Evolutionary conservation across 1,140 invertebrate species (phyloP).

Genomic region (Drosophila subpulchrella): DNA sequence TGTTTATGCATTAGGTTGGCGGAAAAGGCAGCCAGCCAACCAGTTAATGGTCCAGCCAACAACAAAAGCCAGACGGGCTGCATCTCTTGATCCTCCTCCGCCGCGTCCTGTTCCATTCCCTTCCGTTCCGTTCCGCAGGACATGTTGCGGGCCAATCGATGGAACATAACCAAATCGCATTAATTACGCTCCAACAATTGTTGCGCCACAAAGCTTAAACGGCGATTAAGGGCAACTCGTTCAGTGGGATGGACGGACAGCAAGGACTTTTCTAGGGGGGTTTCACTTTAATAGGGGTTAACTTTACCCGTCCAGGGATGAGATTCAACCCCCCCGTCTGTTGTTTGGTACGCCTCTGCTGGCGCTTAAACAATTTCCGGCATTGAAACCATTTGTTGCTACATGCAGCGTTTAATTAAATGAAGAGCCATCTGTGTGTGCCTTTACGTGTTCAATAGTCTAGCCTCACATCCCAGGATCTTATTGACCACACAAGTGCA

Average conservation of each 20-base stretch:
- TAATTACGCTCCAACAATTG: conserved; percentile 81
- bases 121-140: conserved; percentile 11
- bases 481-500: conserved; percentile 15
- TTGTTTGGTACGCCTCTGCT: conserved; percentile 9
- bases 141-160: conserved; percentile 65
- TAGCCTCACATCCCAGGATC: neutral
- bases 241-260: conserved; percentile 1
- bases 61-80: conserved; percentile 26
- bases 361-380: conserved; percentile 73
- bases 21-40: conserved; percentile 50
- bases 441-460: neutral
- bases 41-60: conserved; percentile 37
- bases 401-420: conserved; percentile 72
- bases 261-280: neutral
- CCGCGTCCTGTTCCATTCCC: too few species aligned
- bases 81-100: conserved; percentile 4
- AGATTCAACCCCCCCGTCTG: conserved; percentile 18
- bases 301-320: conserved; percentile 2
- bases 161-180: conserved; percentile 78
- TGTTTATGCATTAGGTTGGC: conserved; percentile 55
- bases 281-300: conserved; percentile 4
- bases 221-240: conserved; percentile 60
- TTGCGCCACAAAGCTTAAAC: conserved; percentile 81
- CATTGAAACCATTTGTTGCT: conserved; percentile 57
- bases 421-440: conserved; percentile 26